These are phyloP conservation scores for Pipistrellus nathusii DNA, from an alignment of 2,797 vertebrate genomes.

Conservation along the genomic window DNA sequence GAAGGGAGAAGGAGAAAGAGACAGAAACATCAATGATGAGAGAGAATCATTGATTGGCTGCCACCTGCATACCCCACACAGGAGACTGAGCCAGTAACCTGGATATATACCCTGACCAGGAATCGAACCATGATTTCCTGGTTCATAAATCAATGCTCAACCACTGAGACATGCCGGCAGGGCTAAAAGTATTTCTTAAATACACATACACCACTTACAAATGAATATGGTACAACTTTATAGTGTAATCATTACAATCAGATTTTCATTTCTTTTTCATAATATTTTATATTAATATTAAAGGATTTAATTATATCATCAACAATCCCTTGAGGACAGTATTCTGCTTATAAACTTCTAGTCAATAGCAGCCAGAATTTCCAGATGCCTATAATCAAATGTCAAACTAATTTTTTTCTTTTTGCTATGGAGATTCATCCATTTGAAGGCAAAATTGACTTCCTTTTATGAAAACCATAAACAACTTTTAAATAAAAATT, in stretches of 20 bases:
- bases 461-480: not conserved
- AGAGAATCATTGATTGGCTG: not conserved
- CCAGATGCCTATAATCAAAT: not conserved
- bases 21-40: not conserved
- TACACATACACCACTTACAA: not conserved
- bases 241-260: not conserved
- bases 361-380: not conserved
- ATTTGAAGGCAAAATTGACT: slow-evolving; percentile 3
- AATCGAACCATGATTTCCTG: not conserved
- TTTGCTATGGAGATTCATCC: not conserved
- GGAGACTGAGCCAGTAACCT: not conserved
- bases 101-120: not conserved
- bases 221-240: not conserved
- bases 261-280: slow-evolving; percentile 40
- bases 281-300: not conserved
- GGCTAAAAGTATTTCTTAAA: slow-evolving; percentile 51
- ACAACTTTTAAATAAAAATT: slow-evolving; percentile 31
- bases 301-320: not conserved
- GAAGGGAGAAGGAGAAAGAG: not conserved
- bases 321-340: not conserved
- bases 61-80: not conserved
- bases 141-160: not conserved
- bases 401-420: not conserved
- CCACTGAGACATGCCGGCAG: not conserved
- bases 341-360: not conserved